Evolutionary conservation across 1,140 invertebrate genomes (phyloP).

Genomic region (Drosophila ambigua): DNA sequence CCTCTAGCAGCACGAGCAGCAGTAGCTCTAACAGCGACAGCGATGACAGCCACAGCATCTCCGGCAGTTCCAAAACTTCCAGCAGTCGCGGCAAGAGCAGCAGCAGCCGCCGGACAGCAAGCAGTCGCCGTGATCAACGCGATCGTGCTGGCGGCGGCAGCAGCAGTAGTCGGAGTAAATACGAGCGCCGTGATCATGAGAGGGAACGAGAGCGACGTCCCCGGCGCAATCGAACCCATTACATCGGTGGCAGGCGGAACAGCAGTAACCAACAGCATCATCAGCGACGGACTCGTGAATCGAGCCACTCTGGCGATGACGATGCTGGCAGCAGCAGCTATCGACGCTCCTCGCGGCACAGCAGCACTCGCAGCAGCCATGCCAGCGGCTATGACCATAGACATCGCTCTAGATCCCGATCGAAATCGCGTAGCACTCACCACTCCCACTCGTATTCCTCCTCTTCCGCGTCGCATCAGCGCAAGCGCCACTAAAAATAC

Average conservation of each 20-base stretch:
- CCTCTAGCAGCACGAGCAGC: slow-evolving; percentile 51
- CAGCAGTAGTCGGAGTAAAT: slow-evolving; percentile 14
- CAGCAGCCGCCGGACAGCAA: slow-evolving; percentile 22
- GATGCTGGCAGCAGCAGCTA: slow-evolving; percentile 25
- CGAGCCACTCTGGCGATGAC: slow-evolving; percentile 59
- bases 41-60: slow-evolving; percentile 32
- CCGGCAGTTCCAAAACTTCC: slow-evolving; percentile 50
- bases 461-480: slow-evolving; percentile 57
- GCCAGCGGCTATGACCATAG: slow-evolving; percentile 45
- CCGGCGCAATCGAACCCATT: not conserved
- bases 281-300: slow-evolving; percentile 29
- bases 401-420: slow-evolving; percentile 57
- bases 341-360: slow-evolving; percentile 40
- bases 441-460: slow-evolving; percentile 59
- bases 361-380: slow-evolving; percentile 47
- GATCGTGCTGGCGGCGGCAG: slow-evolving; percentile 36
- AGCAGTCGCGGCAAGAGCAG: slow-evolving; percentile 38
- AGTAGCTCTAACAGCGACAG: slow-evolving; percentile 46
- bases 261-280: slow-evolving; percentile 1
- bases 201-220: slow-evolving; percentile 29
- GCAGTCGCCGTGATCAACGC: slow-evolving; percentile 36
- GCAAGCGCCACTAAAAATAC: slow-evolving; percentile 62
- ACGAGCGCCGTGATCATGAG: slow-evolving; percentile 10
- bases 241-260: slow-evolving; percentile 20
- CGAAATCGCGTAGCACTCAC: slow-evolving; percentile 64